Evolutionary conservation across 2,888 invertebrate genomes (phyloP), one percentile per base, ranked within the genome.

Genomic region (Rhingia rostrata): DNA sequence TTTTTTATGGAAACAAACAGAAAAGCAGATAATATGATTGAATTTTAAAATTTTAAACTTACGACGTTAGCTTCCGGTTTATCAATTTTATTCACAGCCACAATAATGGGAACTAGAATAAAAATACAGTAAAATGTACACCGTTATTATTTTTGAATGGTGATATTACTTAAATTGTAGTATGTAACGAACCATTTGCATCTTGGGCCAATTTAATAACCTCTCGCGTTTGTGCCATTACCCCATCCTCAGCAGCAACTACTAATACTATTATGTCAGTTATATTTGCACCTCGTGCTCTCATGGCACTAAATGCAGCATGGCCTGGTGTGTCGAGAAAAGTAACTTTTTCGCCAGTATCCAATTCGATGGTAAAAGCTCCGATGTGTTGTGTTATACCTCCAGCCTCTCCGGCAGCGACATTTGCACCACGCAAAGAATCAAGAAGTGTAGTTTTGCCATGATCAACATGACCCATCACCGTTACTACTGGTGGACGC

Each of bases 381-480:
- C 99, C 99, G 88, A 99, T 99, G 90, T 99, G 99, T 91, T 99
- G 99, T 0, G 99, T 99, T 84, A 99, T 99, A 14, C 99, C 99
- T 2, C 99, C 99, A 91, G 98, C 98, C 93, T 99, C 99, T 41
- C 95, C 93, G 43, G 95, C 95, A 0, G 97, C 99, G 3, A 99
- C 95, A 45, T 95, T 94, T 0, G 98, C 95, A 86, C 97, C 94
- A 63, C 99, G 92, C 37, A 99, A 91, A 0, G 97, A 93, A 92
- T 99, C 99, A 4, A 99, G 92, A 4, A 99, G 93, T 0, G 99
- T 99, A 3, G 99, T 99, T 93, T 99, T 99, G 4, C 99, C 99
- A 92, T 99, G 99, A 93, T 99, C 99, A 2, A 99, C 99, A 91
- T 99, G 99, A 0, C 99, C 99, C 99, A 99, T 99, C 58, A 99